phyloP scores from a whole-genome alignment of 2,797 vertebrate species.

The Erethizon dorsatum region DNA sequence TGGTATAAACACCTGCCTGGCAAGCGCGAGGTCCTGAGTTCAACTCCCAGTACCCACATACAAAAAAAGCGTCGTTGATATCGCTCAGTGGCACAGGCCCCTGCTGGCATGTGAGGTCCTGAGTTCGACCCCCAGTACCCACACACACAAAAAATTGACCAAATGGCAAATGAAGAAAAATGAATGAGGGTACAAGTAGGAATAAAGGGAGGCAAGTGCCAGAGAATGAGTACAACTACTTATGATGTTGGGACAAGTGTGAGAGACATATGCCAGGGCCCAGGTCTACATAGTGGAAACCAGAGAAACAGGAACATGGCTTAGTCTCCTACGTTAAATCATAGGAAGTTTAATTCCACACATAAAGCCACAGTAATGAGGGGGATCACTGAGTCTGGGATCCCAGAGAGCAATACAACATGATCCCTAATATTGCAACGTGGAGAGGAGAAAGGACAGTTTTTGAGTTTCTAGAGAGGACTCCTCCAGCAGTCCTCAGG shows the following conservation, averaged over 20 bases:
- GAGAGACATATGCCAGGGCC: not conserved
- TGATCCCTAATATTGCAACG: not conserved
- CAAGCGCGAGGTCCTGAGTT: too few relatives aligned
- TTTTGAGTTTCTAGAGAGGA: not conserved
- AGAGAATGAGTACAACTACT: not conserved
- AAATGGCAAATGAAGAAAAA: not conserved
- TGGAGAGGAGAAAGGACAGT: not conserved
- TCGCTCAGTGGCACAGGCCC: too few relatives aligned
- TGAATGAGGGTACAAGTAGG: not conserved
- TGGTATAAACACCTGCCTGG: too few relatives aligned
- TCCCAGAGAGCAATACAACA: not conserved
- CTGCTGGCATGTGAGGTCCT: too few relatives aligned
- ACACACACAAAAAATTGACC: too few relatives aligned
- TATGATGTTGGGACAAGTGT: not conserved
- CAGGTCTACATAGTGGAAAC: not conserved
- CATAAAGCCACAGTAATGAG: fast-evolving
- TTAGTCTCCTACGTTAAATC: not conserved
- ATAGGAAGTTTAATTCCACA: not conserved
- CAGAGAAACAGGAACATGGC: not conserved
- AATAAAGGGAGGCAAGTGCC: slow-evolving; percentile 1
- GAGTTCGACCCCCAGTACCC: too few relatives aligned
- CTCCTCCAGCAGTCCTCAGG: not conserved
- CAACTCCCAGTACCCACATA: too few relatives aligned
- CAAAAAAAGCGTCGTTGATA: too few relatives aligned
- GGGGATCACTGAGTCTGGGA: not conserved